These are phyloP conservation scores for Willowsia nigromaculata DNA, from an alignment of 2,888 invertebrate species.

Conservation along the genomic window DNA sequence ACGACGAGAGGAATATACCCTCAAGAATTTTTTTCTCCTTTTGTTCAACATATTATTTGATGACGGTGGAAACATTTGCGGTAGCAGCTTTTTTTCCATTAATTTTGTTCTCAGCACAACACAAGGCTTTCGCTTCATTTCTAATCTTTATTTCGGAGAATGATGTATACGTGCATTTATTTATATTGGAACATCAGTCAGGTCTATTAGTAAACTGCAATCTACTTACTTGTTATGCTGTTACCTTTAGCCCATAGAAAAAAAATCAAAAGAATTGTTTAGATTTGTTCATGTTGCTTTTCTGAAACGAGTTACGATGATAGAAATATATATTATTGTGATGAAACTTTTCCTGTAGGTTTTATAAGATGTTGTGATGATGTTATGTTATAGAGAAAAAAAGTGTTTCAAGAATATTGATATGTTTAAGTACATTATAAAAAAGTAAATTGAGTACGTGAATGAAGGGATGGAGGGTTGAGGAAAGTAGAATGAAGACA, in stretches of 20 bases:
- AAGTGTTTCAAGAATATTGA: conserved; percentile 29
- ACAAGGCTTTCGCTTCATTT: background rate
- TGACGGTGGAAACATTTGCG: conserved; percentile 61
- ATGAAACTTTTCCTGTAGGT: conserved; percentile 19
- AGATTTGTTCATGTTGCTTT: conserved; percentile 37
- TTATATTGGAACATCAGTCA: conserved; percentile 13
- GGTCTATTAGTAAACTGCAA: background rate
- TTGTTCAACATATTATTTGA: conserved; percentile 56
- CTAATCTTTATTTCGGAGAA: background rate
- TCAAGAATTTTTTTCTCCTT: conserved; percentile 27
- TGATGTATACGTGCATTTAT: conserved; percentile 25
- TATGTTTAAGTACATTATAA: conserved; percentile 69
- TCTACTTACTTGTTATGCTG: conserved; percentile 19
- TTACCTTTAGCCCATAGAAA: conserved; percentile 24
- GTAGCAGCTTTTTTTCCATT: conserved; percentile 36
- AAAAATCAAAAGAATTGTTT: conserved; percentile 46
- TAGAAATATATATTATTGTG: conserved; percentile 36
- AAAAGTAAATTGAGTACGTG: conserved; percentile 67
- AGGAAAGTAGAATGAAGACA: conserved; percentile 56
- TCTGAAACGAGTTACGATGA: conserved; percentile 35
- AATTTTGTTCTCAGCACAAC: conserved; percentile 11
- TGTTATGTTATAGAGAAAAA: background rate
- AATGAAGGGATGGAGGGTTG: conserved; percentile 61
- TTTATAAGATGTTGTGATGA: background rate
- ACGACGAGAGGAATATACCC: background rate